Base-by-base conservation (phyloP, 1,140 invertebrate genomes). In the Rhopalosiphum padi region DNA sequence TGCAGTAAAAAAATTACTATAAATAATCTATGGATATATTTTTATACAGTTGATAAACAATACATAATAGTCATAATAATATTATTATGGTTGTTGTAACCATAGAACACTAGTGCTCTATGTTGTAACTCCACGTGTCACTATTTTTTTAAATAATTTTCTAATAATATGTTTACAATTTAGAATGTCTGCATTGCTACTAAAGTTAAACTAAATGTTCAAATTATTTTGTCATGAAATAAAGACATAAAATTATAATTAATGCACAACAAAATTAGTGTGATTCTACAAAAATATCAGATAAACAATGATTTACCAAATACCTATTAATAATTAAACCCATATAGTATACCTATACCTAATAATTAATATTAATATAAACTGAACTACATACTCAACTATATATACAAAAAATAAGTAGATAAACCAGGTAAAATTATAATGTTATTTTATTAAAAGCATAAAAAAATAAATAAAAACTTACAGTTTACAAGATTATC, bases 401-500 rank as follows among this genome's bases (percentile, higher is more conserved):
- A 41, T 41, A 41, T 41, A 41, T 41, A 41, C 41, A 41, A 41
- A 41, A 41, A 51, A 51, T 51, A 18, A n/a, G 1, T n/a, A n/a
- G 15, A 77, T n/a, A 77, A 15, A 68, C 30, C 4, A 30, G 60
- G 30, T n/a, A 77, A 77, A 77, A 77, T 77, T 25, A 77, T n/a
- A 77, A n/a, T 6, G 3, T 77, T 77, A n/a, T 77, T 77, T 77
- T 77, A 77, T 77, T 77, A 18, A 77, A 77, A n/a, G 30, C 4
- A 77, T 77, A 77, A 77, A 77, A 77, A 77, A 77, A 77, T 77
- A n/a, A 77, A 77, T 77, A 77, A 77, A 77, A 77, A 77, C 60
- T 77, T 77, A 77, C 30, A 77, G 60, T 77, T 77, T 77, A 77
- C 30, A 77, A 77, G 30, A 77, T 77, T 77, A 77, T 77, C n/a